These are phyloP conservation scores for Nasua narica DNA, from an alignment of 2,797 vertebrate genomes.

Conservation along the genomic window DNA sequence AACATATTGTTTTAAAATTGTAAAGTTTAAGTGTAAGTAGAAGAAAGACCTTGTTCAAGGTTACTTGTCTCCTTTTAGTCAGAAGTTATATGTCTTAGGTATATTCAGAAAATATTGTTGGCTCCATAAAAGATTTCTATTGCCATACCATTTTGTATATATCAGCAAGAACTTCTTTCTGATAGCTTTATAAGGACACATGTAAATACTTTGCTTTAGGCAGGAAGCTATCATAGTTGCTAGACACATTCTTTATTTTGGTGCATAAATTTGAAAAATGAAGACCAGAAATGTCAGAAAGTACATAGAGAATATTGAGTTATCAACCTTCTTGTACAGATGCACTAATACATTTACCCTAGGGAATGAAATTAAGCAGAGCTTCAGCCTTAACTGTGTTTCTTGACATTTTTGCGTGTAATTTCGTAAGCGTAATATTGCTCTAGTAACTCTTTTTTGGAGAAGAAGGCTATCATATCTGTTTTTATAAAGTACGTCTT, in stretches of 20 bases:
- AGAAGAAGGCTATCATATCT: constrained; percentile 38
- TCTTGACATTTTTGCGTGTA: constrained; percentile 69
- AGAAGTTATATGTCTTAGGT: constrained; percentile 44
- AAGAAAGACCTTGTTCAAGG: constrained; percentile 71
- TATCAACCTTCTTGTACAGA: constrained; percentile 66
- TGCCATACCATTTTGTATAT: constrained; percentile 66
- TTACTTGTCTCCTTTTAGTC: constrained; percentile 54
- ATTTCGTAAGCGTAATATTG: constrained; percentile 65
- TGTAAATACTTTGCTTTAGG: constrained; percentile 76
- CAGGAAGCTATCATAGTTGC: constrained; percentile 65
- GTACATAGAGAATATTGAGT: constrained; percentile 71
- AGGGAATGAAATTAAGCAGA: constrained; percentile 70
- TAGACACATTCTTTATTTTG: constrained; percentile 71
- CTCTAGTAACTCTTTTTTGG: constrained; percentile 44
- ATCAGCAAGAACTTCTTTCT: constrained; percentile 70
- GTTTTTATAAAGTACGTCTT: constrained; percentile 56
- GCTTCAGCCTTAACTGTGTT: constrained; percentile 67
- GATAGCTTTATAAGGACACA: constrained; percentile 71
- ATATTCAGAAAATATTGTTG: constrained; percentile 54
- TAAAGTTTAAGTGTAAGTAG: constrained; percentile 40
- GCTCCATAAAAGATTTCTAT: constrained; percentile 61
- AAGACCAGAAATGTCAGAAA: constrained; percentile 75
- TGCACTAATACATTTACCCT: constrained; percentile 68
- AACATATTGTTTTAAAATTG: constrained; percentile 10
- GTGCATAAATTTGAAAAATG: constrained; percentile 78